Conservation (phyloP, 1,140 invertebrate species). For the Drosophila biarmipes region DNA sequence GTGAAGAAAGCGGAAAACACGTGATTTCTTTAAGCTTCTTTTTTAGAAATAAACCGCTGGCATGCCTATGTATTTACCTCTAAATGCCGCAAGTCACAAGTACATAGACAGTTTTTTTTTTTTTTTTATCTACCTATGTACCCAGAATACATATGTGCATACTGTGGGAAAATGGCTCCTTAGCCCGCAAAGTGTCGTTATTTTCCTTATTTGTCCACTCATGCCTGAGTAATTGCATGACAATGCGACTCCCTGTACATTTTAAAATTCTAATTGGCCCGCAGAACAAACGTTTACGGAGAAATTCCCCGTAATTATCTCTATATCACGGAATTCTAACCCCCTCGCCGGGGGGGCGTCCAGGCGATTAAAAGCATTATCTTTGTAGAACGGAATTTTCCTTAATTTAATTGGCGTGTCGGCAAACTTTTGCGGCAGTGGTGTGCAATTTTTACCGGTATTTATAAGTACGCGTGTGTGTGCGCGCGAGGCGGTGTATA, state of each 20-base stretch:
- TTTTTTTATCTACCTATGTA: background rate
- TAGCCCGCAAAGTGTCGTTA: background rate
- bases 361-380: background rate
- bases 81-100: background rate
- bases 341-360: background rate
- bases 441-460: conserved; percentile 27
- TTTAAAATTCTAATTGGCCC: background rate
- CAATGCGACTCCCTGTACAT: conserved; percentile 10
- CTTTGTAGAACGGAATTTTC: conserved; percentile 29
- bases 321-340: background rate
- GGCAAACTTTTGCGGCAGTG: conserved; percentile 14
- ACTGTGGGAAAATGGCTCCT: background rate
- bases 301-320: background rate
- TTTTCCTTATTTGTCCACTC: conserved; percentile 21
- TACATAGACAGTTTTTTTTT: background rate
- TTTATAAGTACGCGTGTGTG: conserved; percentile 1
- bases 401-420: conserved; percentile 33
- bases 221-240: conserved; percentile 30
- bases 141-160: background rate
- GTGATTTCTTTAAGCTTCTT: conserved; percentile 8
- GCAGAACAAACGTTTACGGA: background rate
- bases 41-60: background rate
- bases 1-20: conserved; percentile 3
- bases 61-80: background rate
- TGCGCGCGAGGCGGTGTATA: background rate